Evolutionary conservation across 2,888 invertebrate genomes (phyloP).

Genomic region (Leucophenga montana): DNA sequence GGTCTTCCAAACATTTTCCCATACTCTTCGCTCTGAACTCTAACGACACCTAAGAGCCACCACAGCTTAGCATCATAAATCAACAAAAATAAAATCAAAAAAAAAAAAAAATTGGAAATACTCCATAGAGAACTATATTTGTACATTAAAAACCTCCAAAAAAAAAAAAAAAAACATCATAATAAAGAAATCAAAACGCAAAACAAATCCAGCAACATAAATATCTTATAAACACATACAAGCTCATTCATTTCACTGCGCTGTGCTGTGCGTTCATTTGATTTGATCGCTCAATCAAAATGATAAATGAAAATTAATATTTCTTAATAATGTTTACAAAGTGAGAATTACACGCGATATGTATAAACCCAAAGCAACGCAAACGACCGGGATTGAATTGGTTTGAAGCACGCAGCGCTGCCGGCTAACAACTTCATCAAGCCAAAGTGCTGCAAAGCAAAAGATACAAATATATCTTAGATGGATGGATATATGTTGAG

Average conservation of each 20-base stretch:
- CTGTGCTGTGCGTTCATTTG: conserved; percentile 47
- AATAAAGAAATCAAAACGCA: conserved; percentile 66
- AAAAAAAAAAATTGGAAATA: conserved; percentile 38
- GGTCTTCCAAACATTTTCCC: conserved; percentile 1
- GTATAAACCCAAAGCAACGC: background rate
- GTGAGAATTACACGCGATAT: conserved; percentile 68
- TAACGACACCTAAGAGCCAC: conserved; percentile 14
- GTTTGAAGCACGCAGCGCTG: conserved; percentile 11
- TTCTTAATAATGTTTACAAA: conserved; percentile 72
- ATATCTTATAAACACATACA: conserved; percentile 6
- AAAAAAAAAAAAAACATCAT: conserved; percentile 61
- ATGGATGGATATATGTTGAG: background rate
- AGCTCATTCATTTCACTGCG: conserved; percentile 8
- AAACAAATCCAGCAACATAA: conserved; percentile 42
- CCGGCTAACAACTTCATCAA: conserved; percentile 23
- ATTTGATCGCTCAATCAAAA: conserved; percentile 72
- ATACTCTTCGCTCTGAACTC: conserved; percentile 8
- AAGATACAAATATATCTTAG: background rate
- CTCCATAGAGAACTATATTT: background rate
- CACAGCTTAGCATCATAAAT: conserved; percentile 55
- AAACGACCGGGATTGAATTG: background rate
- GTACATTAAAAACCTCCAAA: conserved; percentile 10
- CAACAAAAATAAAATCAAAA: conserved; percentile 38
- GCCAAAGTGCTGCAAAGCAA: background rate
- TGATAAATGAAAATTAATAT: conserved; percentile 72